Conservation (phyloP, 2,888 invertebrate species). For the Athripsodes cinereus region DNA sequence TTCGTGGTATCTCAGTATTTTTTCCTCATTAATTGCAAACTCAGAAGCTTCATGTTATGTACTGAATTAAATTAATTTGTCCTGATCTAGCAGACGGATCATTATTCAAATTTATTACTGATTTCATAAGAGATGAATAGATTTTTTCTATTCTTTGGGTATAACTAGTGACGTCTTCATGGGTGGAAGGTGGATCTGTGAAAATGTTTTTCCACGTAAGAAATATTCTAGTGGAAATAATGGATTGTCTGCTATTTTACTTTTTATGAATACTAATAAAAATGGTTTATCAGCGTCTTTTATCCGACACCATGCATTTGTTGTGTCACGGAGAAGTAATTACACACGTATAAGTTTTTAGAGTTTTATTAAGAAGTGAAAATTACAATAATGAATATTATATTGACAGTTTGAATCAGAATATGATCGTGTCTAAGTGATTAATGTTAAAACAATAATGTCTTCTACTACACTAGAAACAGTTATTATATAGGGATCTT, state of each 20-base stretch:
- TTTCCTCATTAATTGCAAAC: slow-evolving; percentile 10
- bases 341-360: too few relatives aligned
- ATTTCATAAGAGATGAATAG: neutral
- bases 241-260: neutral
- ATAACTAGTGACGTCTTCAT: neutral
- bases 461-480: too few relatives aligned
- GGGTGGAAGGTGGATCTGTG: neutral
- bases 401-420: too few relatives aligned
- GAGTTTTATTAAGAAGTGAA: too few relatives aligned
- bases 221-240: slow-evolving; percentile 2
- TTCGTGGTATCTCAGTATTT: neutral
- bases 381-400: too few relatives aligned
- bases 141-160: slow-evolving; percentile 5
- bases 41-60: slow-evolving; percentile 7
- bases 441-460: too few relatives aligned
- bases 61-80: neutral
- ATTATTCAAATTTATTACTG: neutral
- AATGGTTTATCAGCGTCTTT: neutral
- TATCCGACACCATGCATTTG: neutral
- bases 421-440: too few relatives aligned
- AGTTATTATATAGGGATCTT: too few relatives aligned
- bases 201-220: neutral
- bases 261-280: slow-evolving; percentile 3
- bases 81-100: neutral
- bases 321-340: too few relatives aligned